Percentiles rank a stretch among this genome's conserved stretches.
phyloP scores from a whole-genome alignment of 2,797 vertebrate species.

The Peromyscus nudipes region DNA sequence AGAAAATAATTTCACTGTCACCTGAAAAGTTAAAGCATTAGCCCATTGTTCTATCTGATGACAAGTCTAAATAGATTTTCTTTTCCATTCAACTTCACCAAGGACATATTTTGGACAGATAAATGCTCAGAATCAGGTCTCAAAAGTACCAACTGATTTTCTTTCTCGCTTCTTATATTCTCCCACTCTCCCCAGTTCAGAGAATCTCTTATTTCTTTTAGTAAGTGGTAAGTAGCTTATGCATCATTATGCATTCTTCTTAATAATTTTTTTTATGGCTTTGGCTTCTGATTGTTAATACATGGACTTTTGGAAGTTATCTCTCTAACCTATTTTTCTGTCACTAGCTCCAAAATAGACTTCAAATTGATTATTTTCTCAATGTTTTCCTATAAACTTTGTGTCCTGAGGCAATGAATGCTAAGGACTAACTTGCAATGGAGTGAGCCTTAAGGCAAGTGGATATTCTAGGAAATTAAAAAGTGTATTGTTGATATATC shows the following conservation, averaged over 20 bases:
- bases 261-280: constrained; percentile 50
- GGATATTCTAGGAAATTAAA: constrained; percentile 40
- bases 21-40: not conserved
- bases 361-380: constrained; percentile 39
- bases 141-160: not conserved
- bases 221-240: not conserved
- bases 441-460: constrained; percentile 1
- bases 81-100: not conserved
- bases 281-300: constrained; percentile 52
- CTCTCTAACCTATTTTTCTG: constrained; percentile 9
- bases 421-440: constrained; percentile 51
- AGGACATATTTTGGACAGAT: not conserved
- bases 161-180: not conserved
- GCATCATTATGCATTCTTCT: constrained; percentile 40
- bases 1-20: constrained; percentile 10
- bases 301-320: constrained; percentile 36
- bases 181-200: not conserved
- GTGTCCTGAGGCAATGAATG: constrained; percentile 43
- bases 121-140: constrained; percentile 19
- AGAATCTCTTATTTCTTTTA: constrained; percentile 51
- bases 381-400: constrained; percentile 47
- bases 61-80: not conserved
- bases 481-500: constrained; percentile 15
- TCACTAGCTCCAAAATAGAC: constrained; percentile 54
- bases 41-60: not conserved